A percentile compares a stretch with the other conserved stretches of the same genome.
These are phyloP conservation scores for Strix occidentalis DNA, from an alignment of 2,797 vertebrate genomes.

Conservation along the genomic window DNA sequence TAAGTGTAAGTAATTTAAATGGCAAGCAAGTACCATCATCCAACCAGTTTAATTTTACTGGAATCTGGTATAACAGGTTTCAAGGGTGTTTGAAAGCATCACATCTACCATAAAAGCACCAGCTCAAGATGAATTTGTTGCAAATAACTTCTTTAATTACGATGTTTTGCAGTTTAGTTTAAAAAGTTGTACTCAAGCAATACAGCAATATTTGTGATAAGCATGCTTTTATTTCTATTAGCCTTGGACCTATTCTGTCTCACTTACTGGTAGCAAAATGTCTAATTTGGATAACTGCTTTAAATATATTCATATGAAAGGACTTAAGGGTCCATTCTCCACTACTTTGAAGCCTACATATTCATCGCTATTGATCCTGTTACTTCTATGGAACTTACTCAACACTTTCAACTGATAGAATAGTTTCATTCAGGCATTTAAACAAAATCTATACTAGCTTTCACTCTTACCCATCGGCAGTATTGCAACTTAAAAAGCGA, in stretches of 20 bases:
- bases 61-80: background rate
- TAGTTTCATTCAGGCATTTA: background rate
- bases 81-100: background rate
- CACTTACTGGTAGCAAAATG: background rate
- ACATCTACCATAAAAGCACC: background rate
- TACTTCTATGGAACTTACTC: background rate
- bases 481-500: background rate
- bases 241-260: background rate
- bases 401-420: background rate
- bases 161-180: background rate
- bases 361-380: background rate
- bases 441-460: background rate
- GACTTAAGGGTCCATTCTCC: background rate
- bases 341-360: background rate
- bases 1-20: background rate
- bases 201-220: background rate
- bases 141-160: background rate
- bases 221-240: background rate
- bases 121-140: background rate
- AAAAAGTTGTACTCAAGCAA: background rate
- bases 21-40: background rate
- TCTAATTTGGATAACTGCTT: background rate
- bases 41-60: background rate
- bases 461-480: background rate
- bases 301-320: background rate